Base-by-base conservation (phyloP, 2,888 invertebrate genomes). In the Minunthozetes semirufus region DNA sequence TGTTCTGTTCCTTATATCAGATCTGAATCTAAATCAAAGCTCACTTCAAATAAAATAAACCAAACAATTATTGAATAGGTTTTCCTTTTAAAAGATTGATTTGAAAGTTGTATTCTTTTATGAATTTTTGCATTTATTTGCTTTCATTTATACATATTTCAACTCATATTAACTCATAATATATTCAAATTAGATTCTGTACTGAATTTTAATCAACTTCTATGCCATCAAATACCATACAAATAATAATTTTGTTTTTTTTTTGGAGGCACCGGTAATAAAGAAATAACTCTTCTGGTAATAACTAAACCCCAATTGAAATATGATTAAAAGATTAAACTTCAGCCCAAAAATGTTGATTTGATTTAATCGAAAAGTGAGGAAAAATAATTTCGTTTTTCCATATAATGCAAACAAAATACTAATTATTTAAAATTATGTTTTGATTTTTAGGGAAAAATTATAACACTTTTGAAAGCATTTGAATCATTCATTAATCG, bases 201-300 rank as follows among this genome's bases (percentile, higher is more conserved):
- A 66, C 33, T 66, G 63, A 66, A 66, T 66, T 66, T 66, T 66
- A 66, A 66, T 66, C 29, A 66, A 66, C 63, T 38, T 66, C 29
- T 38, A 61, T 61, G 27, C 25, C 19, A 42, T 66, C 17, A 66
- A 19, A 53, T 38, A 38, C 17, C 17, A 19, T 66, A 33, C 33
- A 38, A n/a, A 19, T n/a, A 27, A 42, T 38, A 11, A 61, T 33
- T 33, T 33, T 8, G 3, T 66, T 38, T 13, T 15, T 42, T 66
- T 4, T 15, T 42, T 66, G 3, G 38, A 4, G 27, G 63, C 38
- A 66, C 63, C 63, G 63, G 63, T 38, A 66, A 66, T 66, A 38
- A 38, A 33, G 33, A 29, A 66, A 66, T 33, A 66, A 33, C 63
- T 33, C 63, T 66, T 66, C 63, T 66, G 63, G 63, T 38, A 27